A percentile compares a stretch with the other conserved stretches of the same genome.
These are phyloP conservation scores for Hecatera dysodea DNA, from an alignment of 2,888 invertebrate genomes.

Conservation along the genomic window DNA sequence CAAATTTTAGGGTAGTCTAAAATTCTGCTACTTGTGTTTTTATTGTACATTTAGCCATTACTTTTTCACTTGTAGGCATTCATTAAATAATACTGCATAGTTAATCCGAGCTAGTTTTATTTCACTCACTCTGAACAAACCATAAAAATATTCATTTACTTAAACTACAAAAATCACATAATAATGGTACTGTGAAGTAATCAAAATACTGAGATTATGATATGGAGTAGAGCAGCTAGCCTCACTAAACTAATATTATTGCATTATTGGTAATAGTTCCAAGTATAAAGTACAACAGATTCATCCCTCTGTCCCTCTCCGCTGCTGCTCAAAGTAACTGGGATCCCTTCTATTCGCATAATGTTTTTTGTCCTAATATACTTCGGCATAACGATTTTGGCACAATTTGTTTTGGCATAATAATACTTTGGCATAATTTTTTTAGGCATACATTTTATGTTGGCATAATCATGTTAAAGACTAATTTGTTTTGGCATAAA, in stretches of 20 bases:
- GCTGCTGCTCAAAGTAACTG: slow-evolving; percentile 8
- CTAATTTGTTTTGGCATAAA: no score
- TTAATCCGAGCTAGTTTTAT: slow-evolving; percentile 85
- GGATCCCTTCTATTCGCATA: no score
- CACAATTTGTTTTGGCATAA: no score
- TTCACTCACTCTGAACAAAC: slow-evolving; percentile 84
- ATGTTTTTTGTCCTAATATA: no score
- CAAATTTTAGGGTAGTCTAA: slow-evolving; percentile 52
- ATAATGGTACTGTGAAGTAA: slow-evolving; percentile 84
- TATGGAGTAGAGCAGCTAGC: slow-evolving; percentile 82
- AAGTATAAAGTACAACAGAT: slow-evolving; percentile 53
- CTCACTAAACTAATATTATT: slow-evolving; percentile 74
- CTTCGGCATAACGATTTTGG: no score
- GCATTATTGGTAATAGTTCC: slow-evolving; percentile 44
- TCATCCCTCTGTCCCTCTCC: slow-evolving; percentile 37
- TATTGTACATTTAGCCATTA: slow-evolving; percentile 44
- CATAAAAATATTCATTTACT: slow-evolving; percentile 88
- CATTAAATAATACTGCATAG: slow-evolving; percentile 71
- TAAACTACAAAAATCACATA: slow-evolving; percentile 88
- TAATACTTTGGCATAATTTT: no score
- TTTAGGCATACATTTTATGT: no score
- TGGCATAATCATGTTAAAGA: no score
- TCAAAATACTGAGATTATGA: slow-evolving; percentile 78
- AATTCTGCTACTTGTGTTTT: slow-evolving; percentile 35
- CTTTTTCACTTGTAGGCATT: slow-evolving; percentile 51